These are phyloP conservation scores for Anthrax anthrax DNA, from an alignment of 2,888 invertebrate genomes.

Conservation along the genomic window DNA sequence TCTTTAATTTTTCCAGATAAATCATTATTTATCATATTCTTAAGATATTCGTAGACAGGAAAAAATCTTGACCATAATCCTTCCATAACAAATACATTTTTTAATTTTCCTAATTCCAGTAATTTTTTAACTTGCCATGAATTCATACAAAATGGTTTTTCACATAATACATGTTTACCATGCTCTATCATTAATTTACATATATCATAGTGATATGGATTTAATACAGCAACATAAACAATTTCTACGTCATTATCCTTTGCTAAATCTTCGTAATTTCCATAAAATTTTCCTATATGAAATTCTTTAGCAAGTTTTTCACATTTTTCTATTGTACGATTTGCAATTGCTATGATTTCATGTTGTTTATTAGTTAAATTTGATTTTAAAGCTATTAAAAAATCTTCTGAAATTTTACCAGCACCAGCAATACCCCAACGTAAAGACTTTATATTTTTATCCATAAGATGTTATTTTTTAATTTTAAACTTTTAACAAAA, in stretches of 20 bases:
- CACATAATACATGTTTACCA: conserved; percentile 74
- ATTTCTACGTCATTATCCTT: conserved; percentile 59
- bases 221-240: conserved; percentile 66
- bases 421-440: conserved; percentile 73
- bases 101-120: conserved; percentile 45
- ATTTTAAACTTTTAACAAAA: too few species aligned
- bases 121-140: conserved; percentile 51
- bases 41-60: conserved; percentile 53
- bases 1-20: conserved; percentile 51
- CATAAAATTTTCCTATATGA: conserved; percentile 51
- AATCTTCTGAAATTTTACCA: conserved; percentile 72
- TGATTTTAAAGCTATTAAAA: conserved; percentile 48
- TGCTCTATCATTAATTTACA: conserved; percentile 55
- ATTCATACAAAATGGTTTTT: conserved; percentile 72
- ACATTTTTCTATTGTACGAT: conserved; percentile 50
- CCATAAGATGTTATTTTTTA: too few species aligned
- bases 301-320: conserved; percentile 56
- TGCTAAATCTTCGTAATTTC: conserved; percentile 57
- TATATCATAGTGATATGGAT: conserved; percentile 52
- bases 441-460: conserved; percentile 17
- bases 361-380: conserved; percentile 49
- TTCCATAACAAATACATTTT: conserved; percentile 65
- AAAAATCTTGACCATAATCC: conserved; percentile 72
- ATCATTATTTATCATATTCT: conserved; percentile 36
- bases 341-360: conserved; percentile 58